Conservation (phyloP, 1,140 invertebrate genomes). For the Bombus superbus region DNA sequence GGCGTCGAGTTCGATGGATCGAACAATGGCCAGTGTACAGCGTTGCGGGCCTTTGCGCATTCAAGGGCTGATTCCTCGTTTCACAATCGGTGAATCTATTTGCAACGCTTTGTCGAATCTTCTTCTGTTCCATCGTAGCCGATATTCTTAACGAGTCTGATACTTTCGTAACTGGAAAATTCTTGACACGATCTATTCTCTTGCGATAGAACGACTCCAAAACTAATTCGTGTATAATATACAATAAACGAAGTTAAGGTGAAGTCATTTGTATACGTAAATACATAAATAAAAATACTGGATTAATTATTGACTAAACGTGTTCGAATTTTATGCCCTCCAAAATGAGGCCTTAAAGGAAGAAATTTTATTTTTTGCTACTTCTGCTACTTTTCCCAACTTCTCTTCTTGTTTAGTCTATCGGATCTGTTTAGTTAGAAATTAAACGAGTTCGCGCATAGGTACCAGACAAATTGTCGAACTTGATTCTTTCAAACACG, state of each 20-base stretch:
- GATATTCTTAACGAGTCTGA: slow-evolving; percentile 16
- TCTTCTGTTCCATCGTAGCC: not conserved
- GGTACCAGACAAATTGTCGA: not conserved
- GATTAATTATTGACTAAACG: too few species aligned
- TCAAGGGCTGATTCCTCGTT: slow-evolving; percentile 9
- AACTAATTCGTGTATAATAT: not conserved
- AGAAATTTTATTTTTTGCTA: too few species aligned
- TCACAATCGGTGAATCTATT: slow-evolving; percentile 30
- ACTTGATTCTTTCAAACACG: too few species aligned
- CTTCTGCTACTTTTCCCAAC: too few species aligned
- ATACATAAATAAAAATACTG: too few species aligned
- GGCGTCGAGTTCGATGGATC: slow-evolving; percentile 30
- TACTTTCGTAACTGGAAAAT: not conserved
- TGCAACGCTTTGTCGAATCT: slow-evolving; percentile 23
- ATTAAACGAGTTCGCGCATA: not conserved
- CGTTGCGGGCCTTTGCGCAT: not conserved
- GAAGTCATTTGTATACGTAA: too few species aligned
- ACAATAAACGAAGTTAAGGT: not conserved
- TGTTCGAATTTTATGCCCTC: too few species aligned
- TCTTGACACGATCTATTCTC: not conserved
- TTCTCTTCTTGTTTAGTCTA: not conserved
- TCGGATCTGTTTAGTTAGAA: not conserved
- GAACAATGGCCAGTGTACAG: slow-evolving; percentile 35
- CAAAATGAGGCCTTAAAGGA: too few species aligned
- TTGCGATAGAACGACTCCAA: not conserved